phyloP scores from a whole-genome alignment of 2,888 invertebrate genomes.

The Terebella lapidaria region DNA sequence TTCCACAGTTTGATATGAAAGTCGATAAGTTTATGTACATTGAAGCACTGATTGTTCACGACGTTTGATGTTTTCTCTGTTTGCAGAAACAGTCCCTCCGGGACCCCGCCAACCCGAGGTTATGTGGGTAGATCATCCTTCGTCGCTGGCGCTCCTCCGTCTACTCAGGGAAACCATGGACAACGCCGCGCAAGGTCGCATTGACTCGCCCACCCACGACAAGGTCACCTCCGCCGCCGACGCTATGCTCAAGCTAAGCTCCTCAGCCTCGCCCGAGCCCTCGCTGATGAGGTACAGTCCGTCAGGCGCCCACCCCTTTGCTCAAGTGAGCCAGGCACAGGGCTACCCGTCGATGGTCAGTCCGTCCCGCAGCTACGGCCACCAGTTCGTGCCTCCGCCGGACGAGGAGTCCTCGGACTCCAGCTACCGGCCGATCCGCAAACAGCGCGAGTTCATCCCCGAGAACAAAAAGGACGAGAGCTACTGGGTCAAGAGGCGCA shows the following conservation, averaged over 20 bases:
- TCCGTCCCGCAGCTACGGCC: background rate
- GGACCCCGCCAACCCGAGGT: background rate
- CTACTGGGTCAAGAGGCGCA: conserved; percentile 92
- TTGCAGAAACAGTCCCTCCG: background rate
- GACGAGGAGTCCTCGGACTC: background rate
- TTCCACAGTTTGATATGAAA: too few relatives aligned
- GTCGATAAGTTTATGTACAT: too few relatives aligned
- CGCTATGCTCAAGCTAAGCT: conserved; percentile 19
- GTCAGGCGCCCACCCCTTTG: background rate
- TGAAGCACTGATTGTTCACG: background rate
- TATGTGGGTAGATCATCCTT: background rate
- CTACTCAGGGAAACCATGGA: background rate
- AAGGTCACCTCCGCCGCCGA: conserved; percentile 20
- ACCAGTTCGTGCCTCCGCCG: background rate
- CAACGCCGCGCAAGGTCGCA: background rate
- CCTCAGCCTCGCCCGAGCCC: background rate
- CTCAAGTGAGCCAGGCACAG: background rate
- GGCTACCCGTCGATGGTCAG: background rate
- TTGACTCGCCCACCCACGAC: conserved; percentile 13
- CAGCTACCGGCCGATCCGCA: conserved; percentile 55
- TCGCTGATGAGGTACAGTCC: too few relatives aligned
- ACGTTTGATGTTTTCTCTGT: background rate
- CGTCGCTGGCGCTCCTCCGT: background rate
- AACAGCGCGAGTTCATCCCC: conserved; percentile 93
- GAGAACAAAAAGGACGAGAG: conserved; percentile 94